phyloP scores from a whole-genome alignment of 1,140 invertebrate genomes.

The Drosophila melanica region DNA sequence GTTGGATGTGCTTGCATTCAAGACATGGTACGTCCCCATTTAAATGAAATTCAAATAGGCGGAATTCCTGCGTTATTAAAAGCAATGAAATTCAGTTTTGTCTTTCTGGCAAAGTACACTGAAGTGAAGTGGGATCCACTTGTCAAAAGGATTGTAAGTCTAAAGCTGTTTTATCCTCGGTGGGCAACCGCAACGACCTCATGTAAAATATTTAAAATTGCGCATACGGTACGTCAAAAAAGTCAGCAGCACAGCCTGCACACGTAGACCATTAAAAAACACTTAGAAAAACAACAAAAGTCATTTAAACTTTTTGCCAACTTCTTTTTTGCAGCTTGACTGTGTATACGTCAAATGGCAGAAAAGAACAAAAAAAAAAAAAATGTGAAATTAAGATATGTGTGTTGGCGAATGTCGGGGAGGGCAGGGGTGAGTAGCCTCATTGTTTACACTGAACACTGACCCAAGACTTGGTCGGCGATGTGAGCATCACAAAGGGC shows the following conservation, averaged over 20 bases:
- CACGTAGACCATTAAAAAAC: constrained; percentile 82
- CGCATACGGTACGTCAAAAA: constrained; percentile 40
- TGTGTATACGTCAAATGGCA: constrained; percentile 41
- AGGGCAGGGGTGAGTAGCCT: constrained; percentile 20
- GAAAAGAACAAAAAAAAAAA: constrained; percentile 55
- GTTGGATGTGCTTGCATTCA: too few relatives aligned
- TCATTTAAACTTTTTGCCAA: constrained; percentile 81
- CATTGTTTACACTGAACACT: constrained; percentile 72
- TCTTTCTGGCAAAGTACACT: background rate
- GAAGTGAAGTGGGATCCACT: background rate
- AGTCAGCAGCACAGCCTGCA: constrained; percentile 51
- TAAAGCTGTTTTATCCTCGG: constrained; percentile 1
- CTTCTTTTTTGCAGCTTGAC: constrained; percentile 50
- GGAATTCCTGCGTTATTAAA: background rate
- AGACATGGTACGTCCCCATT: background rate
- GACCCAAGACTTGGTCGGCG: constrained; percentile 80
- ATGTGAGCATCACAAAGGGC: constrained; percentile 83
- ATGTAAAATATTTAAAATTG: constrained; percentile 51
- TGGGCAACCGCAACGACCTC: constrained; percentile 11
- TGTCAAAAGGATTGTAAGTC: background rate
- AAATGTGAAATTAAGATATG: constrained; percentile 79
- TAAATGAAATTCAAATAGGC: background rate
- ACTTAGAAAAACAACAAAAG: constrained; percentile 83
- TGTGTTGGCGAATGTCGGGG: constrained; percentile 41
- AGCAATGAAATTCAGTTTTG: background rate